Percentiles rank a stretch among this genome's conserved stretches.
Evolutionary conservation across 2,888 invertebrate species (phyloP).

Genomic region (Cinara cedri): DNA sequence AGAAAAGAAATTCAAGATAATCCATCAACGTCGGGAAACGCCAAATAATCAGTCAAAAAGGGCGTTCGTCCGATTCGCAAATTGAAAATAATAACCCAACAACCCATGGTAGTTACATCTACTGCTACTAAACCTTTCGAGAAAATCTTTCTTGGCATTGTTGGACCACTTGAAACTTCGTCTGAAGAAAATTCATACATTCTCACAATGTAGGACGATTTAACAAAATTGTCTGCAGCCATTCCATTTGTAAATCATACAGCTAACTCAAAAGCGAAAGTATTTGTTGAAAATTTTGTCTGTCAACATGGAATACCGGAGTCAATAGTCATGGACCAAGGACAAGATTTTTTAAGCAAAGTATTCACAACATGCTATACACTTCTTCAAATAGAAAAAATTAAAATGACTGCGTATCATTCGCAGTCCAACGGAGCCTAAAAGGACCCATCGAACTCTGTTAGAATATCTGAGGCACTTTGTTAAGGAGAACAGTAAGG

Average conservation of each 20-base stretch:
- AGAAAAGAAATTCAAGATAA: background rate
- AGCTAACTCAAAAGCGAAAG: background rate
- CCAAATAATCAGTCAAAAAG: background rate
- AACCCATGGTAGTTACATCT: background rate
- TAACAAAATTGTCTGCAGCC: background rate
- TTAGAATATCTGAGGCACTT: background rate
- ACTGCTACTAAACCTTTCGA: background rate
- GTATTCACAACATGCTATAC: no score
- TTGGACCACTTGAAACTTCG: background rate
- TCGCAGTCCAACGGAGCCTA: background rate
- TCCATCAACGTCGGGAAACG: constrained; percentile 3
- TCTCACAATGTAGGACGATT: background rate
- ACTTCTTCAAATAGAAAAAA: background rate
- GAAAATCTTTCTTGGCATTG: background rate
- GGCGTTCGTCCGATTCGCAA: constrained; percentile 3
- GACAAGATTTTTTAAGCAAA: background rate
- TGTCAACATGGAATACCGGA: background rate
- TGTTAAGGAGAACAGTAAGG: background rate
- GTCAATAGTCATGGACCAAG: background rate
- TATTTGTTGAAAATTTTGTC: background rate
- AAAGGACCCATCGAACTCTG: background rate
- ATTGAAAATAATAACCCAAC: background rate
- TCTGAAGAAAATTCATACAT: background rate
- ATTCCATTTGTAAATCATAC: background rate
- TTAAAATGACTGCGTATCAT: background rate